These are phyloP conservation scores for Acholoe squamosa DNA, from an alignment of 2,888 invertebrate genomes.

Conservation along the genomic window DNA sequence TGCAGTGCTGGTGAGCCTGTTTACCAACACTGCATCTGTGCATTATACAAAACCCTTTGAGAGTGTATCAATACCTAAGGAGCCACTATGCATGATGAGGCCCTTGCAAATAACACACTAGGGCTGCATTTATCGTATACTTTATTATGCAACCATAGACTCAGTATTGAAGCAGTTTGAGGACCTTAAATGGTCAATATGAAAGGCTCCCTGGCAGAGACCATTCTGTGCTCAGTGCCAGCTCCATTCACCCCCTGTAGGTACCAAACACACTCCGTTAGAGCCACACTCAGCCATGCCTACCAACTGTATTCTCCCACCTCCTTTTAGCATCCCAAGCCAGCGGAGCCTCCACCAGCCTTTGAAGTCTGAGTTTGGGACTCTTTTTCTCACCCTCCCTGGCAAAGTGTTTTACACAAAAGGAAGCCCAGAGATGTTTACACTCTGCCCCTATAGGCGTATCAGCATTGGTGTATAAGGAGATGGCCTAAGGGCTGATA, in stretches of 20 bases:
- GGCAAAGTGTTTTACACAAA: neutral
- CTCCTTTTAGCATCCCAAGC: neutral
- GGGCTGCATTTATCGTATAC: no score
- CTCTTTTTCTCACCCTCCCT: neutral
- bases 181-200: no score
- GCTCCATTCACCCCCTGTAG: neutral
- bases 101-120: no score
- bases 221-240: neutral
- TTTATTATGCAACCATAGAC: no score
- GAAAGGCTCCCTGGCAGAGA: neutral
- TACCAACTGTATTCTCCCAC: no score
- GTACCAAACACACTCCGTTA: neutral
- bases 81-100: no score
- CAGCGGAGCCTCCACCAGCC: neutral
- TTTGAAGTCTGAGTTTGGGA: neutral
- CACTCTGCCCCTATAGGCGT: constrained; percentile 8
- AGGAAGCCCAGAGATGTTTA: neutral
- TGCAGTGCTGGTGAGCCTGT: no score
- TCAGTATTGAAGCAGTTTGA: no score
- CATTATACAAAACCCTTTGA: no score
- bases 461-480: neutral
- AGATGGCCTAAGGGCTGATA: neutral
- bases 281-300: neutral
- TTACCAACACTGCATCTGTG: no score
- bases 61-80: no score